Evolutionary conservation across 2,113 vertebrate species (phyloP), one percentile per base, ranked within the genome.

Genomic region (Solea solea): DNA sequence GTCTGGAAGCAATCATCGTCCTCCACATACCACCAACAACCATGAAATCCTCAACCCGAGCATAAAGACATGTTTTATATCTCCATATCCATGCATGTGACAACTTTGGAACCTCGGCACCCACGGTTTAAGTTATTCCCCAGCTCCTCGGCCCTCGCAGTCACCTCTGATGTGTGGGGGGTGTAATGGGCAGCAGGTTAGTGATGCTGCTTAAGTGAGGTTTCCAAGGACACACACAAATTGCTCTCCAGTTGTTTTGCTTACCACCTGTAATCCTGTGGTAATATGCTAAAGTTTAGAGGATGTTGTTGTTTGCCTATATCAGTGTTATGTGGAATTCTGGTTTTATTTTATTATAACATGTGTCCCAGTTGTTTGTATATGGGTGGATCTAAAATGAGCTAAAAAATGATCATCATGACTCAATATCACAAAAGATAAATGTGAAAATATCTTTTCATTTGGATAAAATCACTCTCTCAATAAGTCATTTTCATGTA

Each of bases 1-100:
- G 86, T 93, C 93, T 94, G 93, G 90, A 92, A 92, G 74, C 88
- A 92, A 92, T 93, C 86, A 91, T 81, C 78, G 69, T 69, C 81
- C 82, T 84, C 70, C 64, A 76, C 91, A 93, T 91, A 87, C 90
- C 91, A 86, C 67, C 78, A 87, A 84, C 81, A 81, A 86, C 83
- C 89, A 89, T 91, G 86, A 91, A 89, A 91, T 93, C 86, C 64
- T 81, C 85, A 88, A 84, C 84, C 71, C 69, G 72, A 88, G 80
- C 85, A 78, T 85, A 88, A 86, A 91, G 86, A 88, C 89, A 90
- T 91, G 89, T 82, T 91, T 92, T 90, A 88, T 89, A 81, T 92
- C 89, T 90, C 85, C 89, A 88, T 88, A 84, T 87, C 74, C 64
- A 63, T 74, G 78, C 81, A 86, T 87, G 77, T 86, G 89, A 91